Percentiles rank a stretch among this genome's conserved stretches.
These are phyloP conservation scores for Brachyopa scutellaris DNA, from an alignment of 2,888 invertebrate genomes.

Conservation along the genomic window DNA sequence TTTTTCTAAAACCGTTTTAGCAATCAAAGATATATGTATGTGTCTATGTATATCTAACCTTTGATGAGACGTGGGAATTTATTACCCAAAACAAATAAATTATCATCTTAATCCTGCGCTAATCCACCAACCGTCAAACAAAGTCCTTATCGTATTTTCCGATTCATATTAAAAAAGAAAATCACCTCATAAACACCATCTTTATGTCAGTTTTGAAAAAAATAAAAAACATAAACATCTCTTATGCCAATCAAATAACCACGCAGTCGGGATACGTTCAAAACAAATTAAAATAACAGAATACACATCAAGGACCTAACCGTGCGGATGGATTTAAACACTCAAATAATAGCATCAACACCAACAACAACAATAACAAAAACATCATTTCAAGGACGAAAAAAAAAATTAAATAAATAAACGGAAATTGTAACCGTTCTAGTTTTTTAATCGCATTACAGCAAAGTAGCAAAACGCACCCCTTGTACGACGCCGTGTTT, in stretches of 20 bases:
- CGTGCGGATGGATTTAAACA: constrained; percentile 69
- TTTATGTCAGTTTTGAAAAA: constrained; percentile 47
- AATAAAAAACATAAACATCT: constrained; percentile 63
- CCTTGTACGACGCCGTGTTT: constrained; percentile 4
- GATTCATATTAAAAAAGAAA: background rate
- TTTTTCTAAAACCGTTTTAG: too few species aligned
- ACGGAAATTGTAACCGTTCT: constrained; percentile 72
- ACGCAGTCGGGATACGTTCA: too few species aligned
- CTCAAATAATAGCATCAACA: constrained; percentile 56
- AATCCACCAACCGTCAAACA: background rate
- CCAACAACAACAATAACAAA: constrained; percentile 24
- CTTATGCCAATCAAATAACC: constrained; percentile 62
- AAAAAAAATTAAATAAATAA: constrained; percentile 66
- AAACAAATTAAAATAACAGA: constrained; percentile 58
- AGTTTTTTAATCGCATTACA: constrained; percentile 72
- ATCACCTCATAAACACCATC: constrained; percentile 44
- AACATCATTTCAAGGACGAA: background rate
- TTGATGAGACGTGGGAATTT: too few species aligned
- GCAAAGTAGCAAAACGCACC: constrained; percentile 46
- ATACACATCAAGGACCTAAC: constrained; percentile 64
- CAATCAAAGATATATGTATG: too few species aligned
- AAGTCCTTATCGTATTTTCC: constrained; percentile 12
- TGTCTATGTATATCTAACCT: too few species aligned
- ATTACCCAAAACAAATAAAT: too few species aligned
- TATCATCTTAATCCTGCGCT: background rate